Evolutionary conservation across 2,113 vertebrate genomes (phyloP), one percentile per base, ranked within the genome.

Genomic region (Chionodraco myersi): DNA sequence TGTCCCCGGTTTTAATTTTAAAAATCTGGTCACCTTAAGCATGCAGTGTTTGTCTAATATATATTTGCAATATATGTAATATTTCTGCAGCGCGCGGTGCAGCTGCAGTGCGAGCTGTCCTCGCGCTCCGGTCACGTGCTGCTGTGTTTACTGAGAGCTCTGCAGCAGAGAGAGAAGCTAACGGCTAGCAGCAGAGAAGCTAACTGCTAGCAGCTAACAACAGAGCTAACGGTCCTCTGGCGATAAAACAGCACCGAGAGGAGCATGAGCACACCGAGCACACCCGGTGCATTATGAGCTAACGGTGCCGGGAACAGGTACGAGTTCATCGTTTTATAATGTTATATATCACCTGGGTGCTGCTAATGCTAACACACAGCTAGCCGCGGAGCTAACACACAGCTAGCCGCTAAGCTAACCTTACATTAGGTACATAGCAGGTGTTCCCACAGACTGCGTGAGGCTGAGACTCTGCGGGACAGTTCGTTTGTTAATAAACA

Each of bases 41-140:
- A 36, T 36, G 36, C 36, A 36, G 36, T 36, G 36, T 36, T 5
- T 36, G 2, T 30, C 2, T 30, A 30, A 30, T 30, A 30, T 36
- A 7, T 36, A 36, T 36, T n/a, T n/a, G 5, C 36, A 36, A 36
- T 30, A 30, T 30, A 30, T 30, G 26, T 30, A 30, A 36, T 36
- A 36, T 36, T 7, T 7, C 2, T 36, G 36, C 52, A 54, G 56
- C 23, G 56, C 23, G 41, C 6, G 60, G 18, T 63, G 54, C 68
- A 18, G 9, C 60, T 13, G 61, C 61, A 48, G 36, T 54, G 75
- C 60, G 44, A 5, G 36, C 6, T 66, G 12, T 2, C 13, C 48
- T 65, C 13, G 6, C 36, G 23, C 5, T 11, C 57, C 21, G 76
- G 73, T 89, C 85, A 87, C 77, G 82, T 85, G 88, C 18, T 18